Evolutionary conservation across 2,888 invertebrate species (phyloP), one percentile per base, ranked within the genome.

Genomic region (Drosophila diplacantha): DNA sequence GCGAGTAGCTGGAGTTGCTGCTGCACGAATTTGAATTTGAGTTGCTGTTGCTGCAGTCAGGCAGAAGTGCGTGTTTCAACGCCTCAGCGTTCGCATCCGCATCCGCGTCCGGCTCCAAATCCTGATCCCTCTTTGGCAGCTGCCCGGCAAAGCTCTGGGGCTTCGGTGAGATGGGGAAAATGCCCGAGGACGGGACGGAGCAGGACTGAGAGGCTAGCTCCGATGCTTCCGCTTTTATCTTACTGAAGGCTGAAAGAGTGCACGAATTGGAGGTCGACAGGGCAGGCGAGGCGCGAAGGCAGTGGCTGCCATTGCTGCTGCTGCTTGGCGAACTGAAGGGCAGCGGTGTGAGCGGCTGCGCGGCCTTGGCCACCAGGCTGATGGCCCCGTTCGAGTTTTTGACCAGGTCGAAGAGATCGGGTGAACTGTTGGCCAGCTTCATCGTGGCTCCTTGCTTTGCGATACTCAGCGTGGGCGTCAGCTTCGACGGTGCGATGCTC

Each of bases 331-430:
- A 76, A 22, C 62, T 69, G 34, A 66, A 80, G 14, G 81, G 81
- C 50, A 75, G 51, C 18, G 83, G 68, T 3, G 75, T 70, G 12
- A 65, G 39, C 44, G 57, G 41, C 35, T 58, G 44, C 16, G 46
- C 18, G 18, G 55, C 26, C 34, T 76, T 81, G 53, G 72, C 70
- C 43, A 79, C 62, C 47, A 84, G 81, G 55, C 81, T 80, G 8
- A 84, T 84, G 43, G 85, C 83, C 32, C 85, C 84, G 62, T 86
- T 84, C 0, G 87, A 86, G 59, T 87, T 87, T 74, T 87, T 87
- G 18, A 87, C 82, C 58, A 87, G 72, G 69, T 87, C 87, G 39
- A 87, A 87, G 37, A 85, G 83, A 84, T 87, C 87, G 49, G 77
- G 76, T 26, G 76, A 72, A 11, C 43, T 46, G 41, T 38, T 47